Evolutionary conservation across 2,797 vertebrate genomes (phyloP), one percentile per base, ranked within the genome.

Genomic region (Graptemys geographica): DNA sequence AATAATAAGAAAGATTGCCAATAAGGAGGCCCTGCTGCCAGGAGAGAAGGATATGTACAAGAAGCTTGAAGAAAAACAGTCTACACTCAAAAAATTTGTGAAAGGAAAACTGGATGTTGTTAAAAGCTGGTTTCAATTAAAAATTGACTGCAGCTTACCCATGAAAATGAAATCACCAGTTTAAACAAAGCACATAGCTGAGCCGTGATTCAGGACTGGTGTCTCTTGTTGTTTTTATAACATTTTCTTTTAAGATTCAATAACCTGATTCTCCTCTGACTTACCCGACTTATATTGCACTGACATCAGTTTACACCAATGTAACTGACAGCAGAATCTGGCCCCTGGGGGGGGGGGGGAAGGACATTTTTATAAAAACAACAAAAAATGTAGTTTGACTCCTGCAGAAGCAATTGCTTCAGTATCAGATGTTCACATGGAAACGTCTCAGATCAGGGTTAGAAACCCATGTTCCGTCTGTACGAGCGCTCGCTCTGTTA

Each of bases 1-100:
- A 33, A 92, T 97, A 28, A 96, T 98, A 72, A 94, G 91, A 52
- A 97, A 97, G 90, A 94, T 97, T 9, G 57, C 86, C 1, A 94
- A 25, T 65, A 53, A 84, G 72, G 91, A 97, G 12, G n/a, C 44
- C 5, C 78, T 95, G 23, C 55, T 86, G 25, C 81, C 74, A 6
- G 88, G 37, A 37, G 91, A 83, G 15, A 7, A 56, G 53, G 11
- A 57, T 33, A 12, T 72, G 12, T 88, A 72, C 2, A 2, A 12
- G 2, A 47, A 79, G 28, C 15, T 4, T 2, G 11, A 65, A 31
- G 6, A 4, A 41, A 81, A 44, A 53, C 8, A 19, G n/a, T 19
- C 56, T 10, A 8, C 11, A 3, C 1, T 25, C 4, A 25, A 41
- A 19, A 25, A 5, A 21, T 1, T 21, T 19, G 7, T 11, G 69